Conservation (phyloP, 2,888 invertebrate species). For the Conus canariensis region DNA sequence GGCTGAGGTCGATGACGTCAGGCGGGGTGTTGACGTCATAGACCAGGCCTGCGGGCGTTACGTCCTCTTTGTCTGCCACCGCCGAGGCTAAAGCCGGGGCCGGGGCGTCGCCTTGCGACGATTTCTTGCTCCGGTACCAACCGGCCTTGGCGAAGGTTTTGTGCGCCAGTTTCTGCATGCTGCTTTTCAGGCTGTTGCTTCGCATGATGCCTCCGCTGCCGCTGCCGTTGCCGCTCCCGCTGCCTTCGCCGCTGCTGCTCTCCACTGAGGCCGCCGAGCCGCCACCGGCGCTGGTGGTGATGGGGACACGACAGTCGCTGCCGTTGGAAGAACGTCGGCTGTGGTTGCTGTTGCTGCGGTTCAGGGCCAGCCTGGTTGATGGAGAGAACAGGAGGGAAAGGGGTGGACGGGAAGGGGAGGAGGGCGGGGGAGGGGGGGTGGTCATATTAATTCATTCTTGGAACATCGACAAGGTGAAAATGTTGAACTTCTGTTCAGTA, state of each 20-base stretch:
- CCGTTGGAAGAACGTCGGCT: slow-evolving; percentile 3
- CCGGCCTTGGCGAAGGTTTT: slow-evolving; percentile 63
- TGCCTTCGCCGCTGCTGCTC: not conserved
- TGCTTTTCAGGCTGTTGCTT: slow-evolving; percentile 60
- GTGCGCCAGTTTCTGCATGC: slow-evolving; percentile 66
- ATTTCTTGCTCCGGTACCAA: slow-evolving; percentile 54
- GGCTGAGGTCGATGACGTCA: slow-evolving; percentile 34
- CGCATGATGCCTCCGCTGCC: slow-evolving; percentile 32
- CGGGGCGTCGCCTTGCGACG: slow-evolving; percentile 20
- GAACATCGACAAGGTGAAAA: not conserved
- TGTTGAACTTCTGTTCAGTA: no score
- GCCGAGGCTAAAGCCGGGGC: not conserved
- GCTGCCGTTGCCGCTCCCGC: not conserved
- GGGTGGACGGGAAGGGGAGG: no score
- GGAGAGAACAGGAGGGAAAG: not conserved
- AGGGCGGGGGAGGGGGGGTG: no score
- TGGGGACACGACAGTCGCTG: slow-evolving; percentile 26
- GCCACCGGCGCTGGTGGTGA: no score
- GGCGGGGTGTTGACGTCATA: not conserved
- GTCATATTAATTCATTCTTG: no score
- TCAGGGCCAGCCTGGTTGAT: not conserved
- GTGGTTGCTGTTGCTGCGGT: not conserved
- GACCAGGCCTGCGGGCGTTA: not conserved
- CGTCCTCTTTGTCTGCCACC: not conserved
- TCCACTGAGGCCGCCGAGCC: not conserved